Percentiles rank a stretch among this genome's conserved stretches.
Evolutionary conservation across 1,140 invertebrate genomes (phyloP).

Genomic region (Psix sp.): DNA sequence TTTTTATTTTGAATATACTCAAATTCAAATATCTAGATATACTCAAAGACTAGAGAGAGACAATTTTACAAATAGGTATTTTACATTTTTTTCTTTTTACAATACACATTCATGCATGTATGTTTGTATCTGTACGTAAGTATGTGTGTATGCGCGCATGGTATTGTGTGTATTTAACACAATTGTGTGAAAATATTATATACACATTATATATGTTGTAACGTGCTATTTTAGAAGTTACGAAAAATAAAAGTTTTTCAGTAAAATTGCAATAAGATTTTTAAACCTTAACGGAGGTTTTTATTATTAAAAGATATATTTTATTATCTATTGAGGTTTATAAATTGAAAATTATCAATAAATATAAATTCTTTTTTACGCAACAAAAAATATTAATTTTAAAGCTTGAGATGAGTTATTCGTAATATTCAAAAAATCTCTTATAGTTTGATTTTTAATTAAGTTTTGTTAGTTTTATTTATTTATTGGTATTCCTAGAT

Average conservation of each 20-base stretch:
- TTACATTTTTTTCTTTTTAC: conserved; percentile 58
- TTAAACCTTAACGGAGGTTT: not conserved
- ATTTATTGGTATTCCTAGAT: no score
- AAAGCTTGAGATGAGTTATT: no score
- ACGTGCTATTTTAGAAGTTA: conserved; percentile 57
- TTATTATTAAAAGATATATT: not conserved
- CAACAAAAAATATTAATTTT: no score
- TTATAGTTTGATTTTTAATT: no score
- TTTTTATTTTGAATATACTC: conserved; percentile 66
- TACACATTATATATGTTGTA: conserved; percentile 57
- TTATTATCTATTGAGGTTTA: not conserved
- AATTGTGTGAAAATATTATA: conserved; percentile 52
- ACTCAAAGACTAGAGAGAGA: conserved; percentile 43
- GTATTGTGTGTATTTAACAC: conserved; percentile 55
- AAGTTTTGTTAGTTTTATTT: no score
- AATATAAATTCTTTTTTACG: no score
- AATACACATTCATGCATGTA: conserved; percentile 59
- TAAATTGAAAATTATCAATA: not conserved
- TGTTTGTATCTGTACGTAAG: conserved; percentile 52
- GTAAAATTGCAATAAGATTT: conserved; percentile 15
- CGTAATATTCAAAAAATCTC: no score
- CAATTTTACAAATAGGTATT: conserved; percentile 56
- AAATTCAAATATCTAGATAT: conserved; percentile 56
- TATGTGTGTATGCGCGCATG: conserved; percentile 58
- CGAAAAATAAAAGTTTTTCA: conserved; percentile 51